These are phyloP conservation scores for Distichodus sexfasciatus DNA, from an alignment of 2,797 vertebrate genomes.

Conservation along the genomic window DNA sequence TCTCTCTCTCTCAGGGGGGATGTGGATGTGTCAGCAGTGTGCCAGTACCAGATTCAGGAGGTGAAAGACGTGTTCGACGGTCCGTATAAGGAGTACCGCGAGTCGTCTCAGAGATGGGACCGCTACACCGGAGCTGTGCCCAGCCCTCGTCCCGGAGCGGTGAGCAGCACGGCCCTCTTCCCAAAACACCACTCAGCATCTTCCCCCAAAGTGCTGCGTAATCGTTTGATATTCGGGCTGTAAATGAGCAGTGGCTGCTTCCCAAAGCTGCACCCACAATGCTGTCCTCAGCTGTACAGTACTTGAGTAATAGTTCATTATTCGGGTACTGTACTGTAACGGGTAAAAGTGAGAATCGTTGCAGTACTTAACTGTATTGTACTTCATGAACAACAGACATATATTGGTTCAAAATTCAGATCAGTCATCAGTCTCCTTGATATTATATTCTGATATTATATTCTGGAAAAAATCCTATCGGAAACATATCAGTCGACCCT, in stretches of 20 bases:
- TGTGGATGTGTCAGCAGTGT: conserved; percentile 88
- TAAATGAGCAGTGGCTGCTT: background rate
- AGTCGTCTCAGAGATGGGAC: conserved; percentile 87
- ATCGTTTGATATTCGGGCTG: background rate
- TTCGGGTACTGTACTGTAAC: no score
- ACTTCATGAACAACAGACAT: no score
- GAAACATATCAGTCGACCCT: no score
- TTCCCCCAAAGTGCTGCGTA: background rate
- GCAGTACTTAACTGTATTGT: no score
- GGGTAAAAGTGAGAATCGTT: no score
- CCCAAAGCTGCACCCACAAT: no score
- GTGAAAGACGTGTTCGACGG: conserved; percentile 90
- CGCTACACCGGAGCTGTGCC: conserved; percentile 82
- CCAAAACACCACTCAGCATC: background rate
- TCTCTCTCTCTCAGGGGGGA: conserved; percentile 81
- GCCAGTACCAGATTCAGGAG: conserved; percentile 85
- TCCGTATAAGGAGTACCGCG: conserved; percentile 89
- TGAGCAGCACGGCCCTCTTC: conserved; percentile 64
- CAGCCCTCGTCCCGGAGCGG: conserved; percentile 86
- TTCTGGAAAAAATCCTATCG: no score
- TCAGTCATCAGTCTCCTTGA: no score
- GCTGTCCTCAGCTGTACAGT: no score
- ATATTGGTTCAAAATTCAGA: no score
- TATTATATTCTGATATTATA: no score
- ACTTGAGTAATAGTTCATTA: no score